Conservation (phyloP, 2,113 vertebrate species). For the Eleginops maclovinus region DNA sequence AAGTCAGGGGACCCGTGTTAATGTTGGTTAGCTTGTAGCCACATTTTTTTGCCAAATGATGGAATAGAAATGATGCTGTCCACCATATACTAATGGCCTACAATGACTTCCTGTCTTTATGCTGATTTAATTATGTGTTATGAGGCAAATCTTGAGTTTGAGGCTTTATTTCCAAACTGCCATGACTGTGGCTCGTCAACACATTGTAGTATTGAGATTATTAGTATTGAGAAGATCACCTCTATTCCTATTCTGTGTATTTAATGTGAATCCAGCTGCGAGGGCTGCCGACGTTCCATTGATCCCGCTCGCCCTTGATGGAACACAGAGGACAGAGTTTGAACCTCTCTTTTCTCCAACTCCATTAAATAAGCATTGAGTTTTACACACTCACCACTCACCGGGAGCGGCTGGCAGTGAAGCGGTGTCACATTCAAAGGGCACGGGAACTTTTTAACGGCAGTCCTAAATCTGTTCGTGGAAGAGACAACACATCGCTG, state of each 20-base stretch:
- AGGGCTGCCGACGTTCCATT: background rate
- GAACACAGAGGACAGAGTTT: constrained; percentile 35
- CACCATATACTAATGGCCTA: too few species aligned
- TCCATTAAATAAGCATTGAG: constrained; percentile 58
- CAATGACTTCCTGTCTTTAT: too few species aligned
- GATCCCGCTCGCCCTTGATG: constrained; percentile 36
- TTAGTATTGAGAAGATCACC: too few species aligned
- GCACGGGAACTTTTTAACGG: constrained; percentile 41
- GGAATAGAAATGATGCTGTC: too few species aligned
- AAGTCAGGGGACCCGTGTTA: too few species aligned
- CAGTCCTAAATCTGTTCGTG: constrained; percentile 26
- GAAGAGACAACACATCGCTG: constrained; percentile 37
- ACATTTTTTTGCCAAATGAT: too few species aligned
- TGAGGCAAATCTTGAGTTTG: too few species aligned
- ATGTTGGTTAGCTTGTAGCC: too few species aligned
- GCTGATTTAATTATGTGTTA: too few species aligned
- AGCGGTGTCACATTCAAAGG: constrained; percentile 44
- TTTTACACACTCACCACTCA: constrained; percentile 4
- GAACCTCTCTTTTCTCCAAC: constrained; percentile 20
- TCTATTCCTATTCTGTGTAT: constrained; percentile 1
- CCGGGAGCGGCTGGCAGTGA: constrained; percentile 24
- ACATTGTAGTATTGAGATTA: background rate
- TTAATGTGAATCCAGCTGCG: background rate
- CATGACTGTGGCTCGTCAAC: too few species aligned
- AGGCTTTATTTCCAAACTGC: too few species aligned